A percentile compares a stretch with the other conserved stretches of the same genome.
phyloP scores from a whole-genome alignment of 2,888 invertebrate genomes.

The Seira ritae region DNA sequence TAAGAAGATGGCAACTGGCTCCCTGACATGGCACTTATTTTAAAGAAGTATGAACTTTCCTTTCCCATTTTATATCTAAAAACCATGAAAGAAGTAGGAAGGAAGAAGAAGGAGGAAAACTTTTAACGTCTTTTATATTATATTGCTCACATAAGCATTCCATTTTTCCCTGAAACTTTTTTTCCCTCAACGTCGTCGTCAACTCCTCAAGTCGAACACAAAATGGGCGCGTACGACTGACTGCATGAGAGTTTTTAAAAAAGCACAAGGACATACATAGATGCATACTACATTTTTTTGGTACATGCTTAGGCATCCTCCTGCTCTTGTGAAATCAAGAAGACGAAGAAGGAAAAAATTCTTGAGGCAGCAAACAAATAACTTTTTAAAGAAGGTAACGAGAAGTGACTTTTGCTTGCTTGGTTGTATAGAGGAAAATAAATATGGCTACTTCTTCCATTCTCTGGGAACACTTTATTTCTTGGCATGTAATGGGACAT shows the following conservation, averaged over 20 bases:
- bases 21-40: conserved; percentile 6
- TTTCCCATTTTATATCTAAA: background rate
- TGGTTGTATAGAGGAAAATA: background rate
- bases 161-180: background rate
- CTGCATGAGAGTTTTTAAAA: background rate
- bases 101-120: background rate
- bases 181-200: background rate
- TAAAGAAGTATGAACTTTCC: conserved; percentile 13
- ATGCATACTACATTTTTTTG: no score
- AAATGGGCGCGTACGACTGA: background rate
- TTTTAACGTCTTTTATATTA: conserved; percentile 4
- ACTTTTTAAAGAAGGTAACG: conserved; percentile 11
- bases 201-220: conserved; percentile 1
- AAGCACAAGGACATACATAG: background rate
- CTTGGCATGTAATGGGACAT: conserved; percentile 15
- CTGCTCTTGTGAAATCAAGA: no score
- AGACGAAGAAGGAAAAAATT: background rate
- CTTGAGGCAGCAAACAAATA: conserved; percentile 13
- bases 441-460: conserved; percentile 11
- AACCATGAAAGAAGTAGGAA: background rate
- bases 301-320: no score
- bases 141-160: background rate
- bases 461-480: conserved; percentile 4
- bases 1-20: conserved; percentile 1
- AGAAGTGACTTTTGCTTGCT: background rate